Base-by-base conservation (phyloP, 1,140 invertebrate genomes). In the Drosophila punjabiensis region DNA sequence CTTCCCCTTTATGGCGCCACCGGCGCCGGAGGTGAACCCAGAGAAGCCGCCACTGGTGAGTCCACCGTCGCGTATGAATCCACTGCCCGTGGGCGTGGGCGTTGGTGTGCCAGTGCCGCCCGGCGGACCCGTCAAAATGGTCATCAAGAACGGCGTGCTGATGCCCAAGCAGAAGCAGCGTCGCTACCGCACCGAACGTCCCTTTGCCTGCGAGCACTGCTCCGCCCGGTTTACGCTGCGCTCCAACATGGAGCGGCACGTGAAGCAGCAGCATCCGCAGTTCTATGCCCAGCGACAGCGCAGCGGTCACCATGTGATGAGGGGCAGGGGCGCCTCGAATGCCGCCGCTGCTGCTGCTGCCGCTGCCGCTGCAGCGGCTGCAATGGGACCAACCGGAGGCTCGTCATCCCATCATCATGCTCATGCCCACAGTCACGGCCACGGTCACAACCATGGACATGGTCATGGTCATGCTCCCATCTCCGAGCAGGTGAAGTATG, bases 201-300 rank as follows among this genome's bases (percentile, higher is more conserved):
- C 97, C 1, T 98, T 98, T 86, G 96, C 96, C 1, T 98, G 98
- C 92, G 97, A 97, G 41, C 96, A 98, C 80, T 98, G 98, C 89
- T 96, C 97, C 0, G 97, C 97, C 0, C 95, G 97, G 53, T 99
- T 99, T 84, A 98, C 98, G 0, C 93, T 98, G 1, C 95, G 97
- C 9, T 98, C 97, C 9, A 98, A 98, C 85, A 98, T 98, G 97
- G 98, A 98, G 93, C 94, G 98, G 1, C 98, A 99, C 73, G 97
- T 98, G 1, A 98, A 98, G 91, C 97, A 98, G 81, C 98, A 98
- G 82, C 98, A 98, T 94, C 97, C 97, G 0, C 96, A 98, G 58
- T 96, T 95, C 77, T 98, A 97, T 96, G 96, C 96, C 53, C 96
- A 97, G 64, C 94, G 96, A 50, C 96, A 97, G 73, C 69, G 93